Base-by-base conservation (phyloP, 2,888 invertebrate species). In the Myathropa florea region DNA sequence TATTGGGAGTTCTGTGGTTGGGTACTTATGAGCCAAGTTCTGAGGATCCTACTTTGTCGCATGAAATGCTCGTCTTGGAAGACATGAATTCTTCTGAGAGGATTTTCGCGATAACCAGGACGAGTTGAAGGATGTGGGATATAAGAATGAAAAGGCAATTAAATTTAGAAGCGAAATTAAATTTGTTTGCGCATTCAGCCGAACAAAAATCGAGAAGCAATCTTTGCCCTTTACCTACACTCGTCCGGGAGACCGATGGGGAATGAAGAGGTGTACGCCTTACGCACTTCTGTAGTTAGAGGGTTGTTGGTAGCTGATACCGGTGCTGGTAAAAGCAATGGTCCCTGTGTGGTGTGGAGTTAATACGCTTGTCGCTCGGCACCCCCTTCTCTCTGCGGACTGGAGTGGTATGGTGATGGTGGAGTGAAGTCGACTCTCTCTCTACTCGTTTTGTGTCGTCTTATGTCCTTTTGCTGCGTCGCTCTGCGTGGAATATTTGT, bases 401-500 rank as follows among this genome's bases (percentile, higher is more conserved):
- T 39, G 6, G 14, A 39, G 39, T 39, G 39, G 39, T 4, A 18
- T 12, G 33, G 33, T 33, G 33, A 33, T 12, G 18, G 46, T 46
- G 46, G 7, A 18, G n/a, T 18, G 18, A 7, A 18, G n/a, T 6
- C 18, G 3, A 6, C 4, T 4, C 3, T n/a, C 4, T n/a, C n/a
- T n/a, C 39, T 7, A n/a, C 18, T n/a, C 6, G 26, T 30, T 57
- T 18, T 57, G 55, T 64, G 14, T 64, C 23, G 36, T 26, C 24
- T n/a, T 60, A 12, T 61, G 39, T 39, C 39, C 21, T 71, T 7
- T 64, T n/a, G 14, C 14, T 53, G 12, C 26, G 36, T 63, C 28
- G 67, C 67, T 21, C 67, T 76, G 39, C 60, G 59, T 76, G 53
- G 7, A 46, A 46, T 46, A 39, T 39, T 39, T 39, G n/a, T 39